These are phyloP conservation scores for Danionella dracula DNA, from an alignment of 2,797 vertebrate genomes.

Conservation along the genomic window DNA sequence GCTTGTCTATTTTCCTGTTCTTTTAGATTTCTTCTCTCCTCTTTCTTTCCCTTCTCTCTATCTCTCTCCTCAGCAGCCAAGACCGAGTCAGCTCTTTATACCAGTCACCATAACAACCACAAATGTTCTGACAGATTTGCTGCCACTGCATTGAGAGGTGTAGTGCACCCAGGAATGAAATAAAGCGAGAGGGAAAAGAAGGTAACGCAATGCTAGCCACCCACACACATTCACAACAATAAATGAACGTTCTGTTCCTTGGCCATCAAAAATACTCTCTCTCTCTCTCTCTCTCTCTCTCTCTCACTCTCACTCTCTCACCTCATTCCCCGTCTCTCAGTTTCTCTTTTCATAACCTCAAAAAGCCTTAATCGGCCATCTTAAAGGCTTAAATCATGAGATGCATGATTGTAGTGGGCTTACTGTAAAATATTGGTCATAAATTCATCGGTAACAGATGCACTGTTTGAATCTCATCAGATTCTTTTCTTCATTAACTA, in stretches of 20 bases:
- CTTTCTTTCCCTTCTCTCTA: constrained; percentile 50
- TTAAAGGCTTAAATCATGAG: constrained; percentile 15
- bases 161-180: constrained; percentile 58
- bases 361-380: constrained; percentile 27
- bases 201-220: constrained; percentile 53
- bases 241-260: constrained; percentile 69
- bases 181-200: constrained; percentile 35
- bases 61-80: constrained; percentile 44
- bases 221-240: constrained; percentile 58
- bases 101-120: constrained; percentile 79
- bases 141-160: constrained; percentile 71
- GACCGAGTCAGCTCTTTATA: constrained; percentile 70
- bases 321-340: no score
- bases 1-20: constrained; percentile 1
- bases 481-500: neutral
- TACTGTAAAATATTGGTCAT: neutral
- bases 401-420: neutral
- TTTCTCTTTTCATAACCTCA: constrained; percentile 23
- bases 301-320: constrained; percentile 35
- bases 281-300: constrained; percentile 37
- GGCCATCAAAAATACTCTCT: constrained; percentile 59
- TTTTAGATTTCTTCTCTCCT: constrained; percentile 32
- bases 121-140: constrained; percentile 77
- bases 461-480: neutral
- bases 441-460: neutral